Conservation (phyloP, 2,113 vertebrate genomes). For the Tricholaema leucomelas region DNA sequence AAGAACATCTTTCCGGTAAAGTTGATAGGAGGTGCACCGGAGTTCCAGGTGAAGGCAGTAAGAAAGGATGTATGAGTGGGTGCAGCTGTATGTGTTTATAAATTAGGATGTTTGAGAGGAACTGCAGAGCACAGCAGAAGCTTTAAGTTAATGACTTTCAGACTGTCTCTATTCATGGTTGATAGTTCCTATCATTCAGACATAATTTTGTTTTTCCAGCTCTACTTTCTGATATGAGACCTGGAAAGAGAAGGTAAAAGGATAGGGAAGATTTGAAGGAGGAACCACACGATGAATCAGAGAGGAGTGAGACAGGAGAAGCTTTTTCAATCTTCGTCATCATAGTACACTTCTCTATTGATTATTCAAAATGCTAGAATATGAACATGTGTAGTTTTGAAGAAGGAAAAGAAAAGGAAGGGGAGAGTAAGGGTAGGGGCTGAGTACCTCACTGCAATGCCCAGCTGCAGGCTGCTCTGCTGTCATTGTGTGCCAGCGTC, state of each 20-base stretch:
- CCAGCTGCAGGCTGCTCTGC: not conserved
- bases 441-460: not conserved
- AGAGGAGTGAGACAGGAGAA: not conserved
- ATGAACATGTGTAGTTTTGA: not conserved
- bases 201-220: not conserved
- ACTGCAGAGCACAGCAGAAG: not conserved
- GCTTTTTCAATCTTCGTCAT: not conserved
- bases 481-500: accelerated
- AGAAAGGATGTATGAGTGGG: not conserved
- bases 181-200: not conserved
- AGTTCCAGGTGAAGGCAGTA: not conserved
- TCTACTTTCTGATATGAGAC: not conserved
- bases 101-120: not conserved
- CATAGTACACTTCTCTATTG: not conserved
- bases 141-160: not conserved
- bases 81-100: not conserved
- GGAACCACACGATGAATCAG: not conserved
- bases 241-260: not conserved
- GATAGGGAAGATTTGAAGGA: not conserved
- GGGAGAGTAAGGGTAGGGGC: not conserved
- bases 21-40: too few species aligned
- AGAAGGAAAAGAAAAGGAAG: not conserved
- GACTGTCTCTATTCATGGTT: not conserved
- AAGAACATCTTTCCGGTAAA: not conserved
- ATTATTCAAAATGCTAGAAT: not conserved